Evolutionary conservation across 2,113 vertebrate genomes (phyloP).

Genomic region (Ammodramus savannarum): DNA sequence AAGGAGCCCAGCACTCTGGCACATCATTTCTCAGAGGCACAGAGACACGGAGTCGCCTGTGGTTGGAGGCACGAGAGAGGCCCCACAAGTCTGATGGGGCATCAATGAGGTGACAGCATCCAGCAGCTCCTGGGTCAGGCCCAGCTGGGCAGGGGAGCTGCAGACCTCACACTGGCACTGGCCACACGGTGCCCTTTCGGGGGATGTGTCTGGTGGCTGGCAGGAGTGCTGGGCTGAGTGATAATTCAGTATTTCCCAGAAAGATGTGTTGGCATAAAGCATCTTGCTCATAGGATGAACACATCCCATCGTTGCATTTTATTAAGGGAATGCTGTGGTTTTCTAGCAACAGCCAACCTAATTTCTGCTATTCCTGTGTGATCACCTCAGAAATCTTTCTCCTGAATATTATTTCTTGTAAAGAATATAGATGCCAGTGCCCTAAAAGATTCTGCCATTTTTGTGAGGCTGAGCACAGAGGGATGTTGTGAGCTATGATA

Average conservation of each 20-base stretch:
- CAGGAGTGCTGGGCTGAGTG: not conserved
- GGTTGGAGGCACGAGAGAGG: not conserved
- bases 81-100: not conserved
- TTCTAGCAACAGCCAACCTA: not conserved
- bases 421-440: not conserved
- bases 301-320: rapidly evolving
- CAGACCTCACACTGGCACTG: not conserved
- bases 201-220: not conserved
- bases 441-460: not conserved
- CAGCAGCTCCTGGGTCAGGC: not conserved
- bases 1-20: not conserved
- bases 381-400: not conserved
- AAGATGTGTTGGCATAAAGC: not conserved
- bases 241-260: not conserved
- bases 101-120: not conserved
- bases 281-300: rapidly evolving
- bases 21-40: not conserved
- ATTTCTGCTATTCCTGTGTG: not conserved
- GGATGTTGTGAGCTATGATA: not conserved
- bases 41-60: not conserved
- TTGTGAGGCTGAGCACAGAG: not conserved
- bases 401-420: not conserved
- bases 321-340: not conserved
- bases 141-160: not conserved
- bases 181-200: rapidly evolving